Conservation (phyloP, 2,797 vertebrate species). For the Sarcoramphus papa region DNA sequence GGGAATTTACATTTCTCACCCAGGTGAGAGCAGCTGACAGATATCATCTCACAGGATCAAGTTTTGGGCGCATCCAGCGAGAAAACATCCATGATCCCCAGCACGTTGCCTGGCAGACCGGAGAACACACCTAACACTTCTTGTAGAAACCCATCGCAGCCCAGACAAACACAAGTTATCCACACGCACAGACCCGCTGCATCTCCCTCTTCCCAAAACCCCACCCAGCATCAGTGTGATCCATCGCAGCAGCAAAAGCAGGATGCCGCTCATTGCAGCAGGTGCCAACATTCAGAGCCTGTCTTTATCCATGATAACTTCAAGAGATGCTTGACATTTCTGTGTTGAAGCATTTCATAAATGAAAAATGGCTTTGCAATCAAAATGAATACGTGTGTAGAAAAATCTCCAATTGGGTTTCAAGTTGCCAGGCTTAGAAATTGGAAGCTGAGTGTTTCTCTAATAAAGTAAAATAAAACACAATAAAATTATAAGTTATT, state of each 20-base stretch:
- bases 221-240: accelerated
- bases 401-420: neutral
- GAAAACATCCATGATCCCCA: neutral
- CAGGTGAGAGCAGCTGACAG: neutral
- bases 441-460: neutral
- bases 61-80: neutral
- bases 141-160: neutral
- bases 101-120: neutral
- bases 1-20: neutral
- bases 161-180: neutral
- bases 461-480: neutral
- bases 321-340: slow-evolving; percentile 45
- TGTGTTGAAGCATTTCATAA: neutral
- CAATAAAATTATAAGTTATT: neutral
- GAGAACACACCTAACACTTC: neutral
- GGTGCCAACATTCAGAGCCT: neutral
- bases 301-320: neutral
- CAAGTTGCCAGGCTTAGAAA: neutral
- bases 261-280: neutral
- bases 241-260: neutral
- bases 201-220: neutral
- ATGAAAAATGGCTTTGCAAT: neutral
- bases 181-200: accelerated
- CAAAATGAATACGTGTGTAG: neutral
- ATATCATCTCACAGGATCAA: accelerated